Conservation (phyloP, 2,113 vertebrate genomes). For the Triplophysa siluroides region DNA sequence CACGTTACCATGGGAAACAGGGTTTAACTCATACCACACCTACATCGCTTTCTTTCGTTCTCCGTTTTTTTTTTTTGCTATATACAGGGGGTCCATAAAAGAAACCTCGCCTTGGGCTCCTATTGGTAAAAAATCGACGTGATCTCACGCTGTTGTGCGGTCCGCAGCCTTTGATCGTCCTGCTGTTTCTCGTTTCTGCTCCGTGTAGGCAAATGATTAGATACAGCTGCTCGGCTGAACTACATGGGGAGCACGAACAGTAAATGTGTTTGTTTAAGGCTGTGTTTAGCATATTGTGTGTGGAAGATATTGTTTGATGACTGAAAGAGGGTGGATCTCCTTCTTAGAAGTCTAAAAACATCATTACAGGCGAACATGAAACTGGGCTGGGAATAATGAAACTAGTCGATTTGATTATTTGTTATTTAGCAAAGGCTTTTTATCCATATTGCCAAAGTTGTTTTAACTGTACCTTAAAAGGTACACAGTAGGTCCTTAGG, state of each 20-base stretch:
- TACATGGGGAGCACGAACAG: slow-evolving; percentile 24
- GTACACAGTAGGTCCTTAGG: too few relatives aligned
- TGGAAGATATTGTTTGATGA: background rate
- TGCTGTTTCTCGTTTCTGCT: slow-evolving; percentile 11
- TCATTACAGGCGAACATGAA: slow-evolving; percentile 34
- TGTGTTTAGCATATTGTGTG: slow-evolving; percentile 24
- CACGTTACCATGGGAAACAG: slow-evolving; percentile 51
- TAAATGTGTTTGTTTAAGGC: slow-evolving; percentile 41
- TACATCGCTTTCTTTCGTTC: slow-evolving; percentile 4
- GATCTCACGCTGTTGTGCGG: slow-evolving; percentile 12
- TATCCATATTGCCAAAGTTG: background rate
- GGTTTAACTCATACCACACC: slow-evolving; percentile 8
- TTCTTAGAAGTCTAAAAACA: slow-evolving; percentile 17
- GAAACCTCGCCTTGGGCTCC: slow-evolving; percentile 44
- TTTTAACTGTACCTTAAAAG: too few relatives aligned
- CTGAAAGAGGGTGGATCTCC: slow-evolving; percentile 2
- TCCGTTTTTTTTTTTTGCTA: slow-evolving; percentile 28
- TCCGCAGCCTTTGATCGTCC: slow-evolving; percentile 33
- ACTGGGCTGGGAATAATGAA: slow-evolving; percentile 15
- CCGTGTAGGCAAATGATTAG: slow-evolving; percentile 38
- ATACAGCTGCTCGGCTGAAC: slow-evolving; percentile 34
- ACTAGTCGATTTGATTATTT: background rate
- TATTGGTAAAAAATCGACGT: slow-evolving; percentile 46
- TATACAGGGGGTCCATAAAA: slow-evolving; percentile 36
- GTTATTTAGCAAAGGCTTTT: slow-evolving; percentile 13